These are phyloP conservation scores for Cartodere bifasciata DNA, from an alignment of 2,888 invertebrate genomes.

Conservation along the genomic window DNA sequence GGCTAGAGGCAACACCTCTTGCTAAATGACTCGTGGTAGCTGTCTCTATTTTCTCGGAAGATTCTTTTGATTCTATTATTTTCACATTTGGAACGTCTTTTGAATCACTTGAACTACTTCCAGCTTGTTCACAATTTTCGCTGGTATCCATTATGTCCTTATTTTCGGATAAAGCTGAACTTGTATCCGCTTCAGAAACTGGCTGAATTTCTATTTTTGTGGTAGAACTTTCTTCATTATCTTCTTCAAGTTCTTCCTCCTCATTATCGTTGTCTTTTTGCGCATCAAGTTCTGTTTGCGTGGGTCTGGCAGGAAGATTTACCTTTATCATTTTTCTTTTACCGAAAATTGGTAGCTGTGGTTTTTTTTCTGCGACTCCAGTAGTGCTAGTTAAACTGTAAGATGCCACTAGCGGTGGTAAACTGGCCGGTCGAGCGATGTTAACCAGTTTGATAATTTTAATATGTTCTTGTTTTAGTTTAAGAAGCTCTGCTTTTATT, in stretches of 20 bases:
- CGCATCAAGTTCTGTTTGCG: slow-evolving; percentile 8
- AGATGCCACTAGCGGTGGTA: slow-evolving; percentile 37
- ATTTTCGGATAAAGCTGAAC: too few relatives aligned
- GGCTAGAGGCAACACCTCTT: too few relatives aligned
- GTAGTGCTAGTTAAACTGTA: slow-evolving; percentile 14
- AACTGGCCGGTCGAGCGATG: slow-evolving; percentile 54
- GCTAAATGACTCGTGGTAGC: too few relatives aligned
- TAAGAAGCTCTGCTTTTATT: slow-evolving; percentile 55
- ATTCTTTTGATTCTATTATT: too few relatives aligned
- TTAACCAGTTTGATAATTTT: slow-evolving; percentile 60
- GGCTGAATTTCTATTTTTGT: too few relatives aligned
- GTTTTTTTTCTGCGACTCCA: slow-evolving; percentile 9
- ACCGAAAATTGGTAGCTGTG: slow-evolving; percentile 37
- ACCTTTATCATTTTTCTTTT: slow-evolving; percentile 43
- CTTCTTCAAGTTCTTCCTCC: slow-evolving; percentile 37
- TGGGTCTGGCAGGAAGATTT: slow-evolving; percentile 29
- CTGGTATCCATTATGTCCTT: too few relatives aligned
- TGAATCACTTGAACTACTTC: too few relatives aligned
- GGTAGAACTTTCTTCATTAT: slow-evolving; percentile 8
- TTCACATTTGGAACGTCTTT: too few relatives aligned
- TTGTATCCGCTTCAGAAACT: too few relatives aligned
- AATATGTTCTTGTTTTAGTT: slow-evolving; percentile 54
- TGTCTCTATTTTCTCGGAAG: too few relatives aligned
- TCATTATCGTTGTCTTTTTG: slow-evolving; percentile 34
- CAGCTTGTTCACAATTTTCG: too few relatives aligned